phyloP scores from a whole-genome alignment of 2,113 vertebrate species.

The Poeciliopsis prolifica region DNA sequence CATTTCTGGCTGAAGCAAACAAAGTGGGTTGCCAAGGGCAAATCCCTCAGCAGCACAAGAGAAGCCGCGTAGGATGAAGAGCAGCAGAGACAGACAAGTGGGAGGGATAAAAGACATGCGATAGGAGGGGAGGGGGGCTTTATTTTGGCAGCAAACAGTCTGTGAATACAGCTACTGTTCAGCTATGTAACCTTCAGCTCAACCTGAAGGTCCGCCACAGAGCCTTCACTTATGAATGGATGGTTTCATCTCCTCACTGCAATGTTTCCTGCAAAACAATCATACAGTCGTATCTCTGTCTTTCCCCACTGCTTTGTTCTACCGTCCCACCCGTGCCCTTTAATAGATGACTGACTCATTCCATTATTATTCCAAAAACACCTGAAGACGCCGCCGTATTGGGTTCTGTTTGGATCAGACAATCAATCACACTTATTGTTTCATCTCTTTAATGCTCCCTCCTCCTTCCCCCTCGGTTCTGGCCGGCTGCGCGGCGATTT shows the following conservation, averaged over 20 bases:
- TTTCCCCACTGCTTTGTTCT: neutral
- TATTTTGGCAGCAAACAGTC: constrained; percentile 36
- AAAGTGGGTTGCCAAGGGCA: constrained; percentile 24
- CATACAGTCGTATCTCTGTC: neutral
- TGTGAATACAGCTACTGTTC: constrained; percentile 47
- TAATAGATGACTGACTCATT: constrained; percentile 48
- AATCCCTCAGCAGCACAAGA: constrained; percentile 25
- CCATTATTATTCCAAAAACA: constrained; percentile 54
- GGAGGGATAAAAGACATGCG: constrained; percentile 20
- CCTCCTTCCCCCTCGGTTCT: constrained; percentile 28
- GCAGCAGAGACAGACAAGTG: constrained; percentile 22
- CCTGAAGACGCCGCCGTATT: constrained; percentile 28
- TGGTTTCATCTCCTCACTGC: constrained; percentile 39
- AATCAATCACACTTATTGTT: constrained; percentile 54
- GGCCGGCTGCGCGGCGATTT: constrained; percentile 49
- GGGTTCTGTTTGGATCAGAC: constrained; percentile 36
- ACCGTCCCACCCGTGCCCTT: constrained; percentile 13
- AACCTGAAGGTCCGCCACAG: constrained; percentile 33
- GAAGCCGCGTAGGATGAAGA: constrained; percentile 30
- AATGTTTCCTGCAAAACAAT: constrained; percentile 27
- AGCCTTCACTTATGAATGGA: constrained; percentile 39
- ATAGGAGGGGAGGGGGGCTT: neutral
- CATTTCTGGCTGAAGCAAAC: constrained; percentile 21
- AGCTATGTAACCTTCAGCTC: constrained; percentile 40
- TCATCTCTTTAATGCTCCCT: constrained; percentile 39